Base-by-base conservation (phyloP, 2,113 vertebrate genomes). In the Phyllopteryx taeniolatus region DNA sequence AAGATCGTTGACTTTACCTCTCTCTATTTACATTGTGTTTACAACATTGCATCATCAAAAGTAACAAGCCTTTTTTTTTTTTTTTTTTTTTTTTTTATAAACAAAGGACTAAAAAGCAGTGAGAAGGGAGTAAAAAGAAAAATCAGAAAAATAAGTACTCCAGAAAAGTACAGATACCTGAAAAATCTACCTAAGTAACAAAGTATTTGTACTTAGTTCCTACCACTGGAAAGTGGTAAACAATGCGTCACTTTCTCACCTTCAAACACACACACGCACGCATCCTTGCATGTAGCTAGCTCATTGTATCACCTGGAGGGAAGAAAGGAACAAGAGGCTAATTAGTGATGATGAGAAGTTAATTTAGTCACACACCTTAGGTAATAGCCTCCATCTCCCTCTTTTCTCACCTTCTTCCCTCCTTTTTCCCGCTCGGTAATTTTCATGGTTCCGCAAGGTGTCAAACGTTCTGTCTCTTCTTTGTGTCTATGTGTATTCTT, bases 271-370 rank as follows among this genome's bases (percentile, higher is more conserved):
- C 13, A 75, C 19, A 72, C 65, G n/a, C 14, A 20, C 68, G 66
- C 20, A 44, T 13, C 8, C 56, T 14, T 43, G 10, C 31, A 66
- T 11, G n/a, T 46, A 49, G 33, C 77, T 78, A 85, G 65, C 77
- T 80, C 81, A 19, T 17, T 4, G 47, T 15, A 53, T 85, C 78
- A 91, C 88, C 86, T 88, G 81, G 44, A 85, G 86, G 82, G 73
- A 82, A 70, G 66, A 79, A 81, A 80, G 85, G 86, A 89, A 88
- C 87, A 85, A 84, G 84, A 78, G 87, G 86, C 79, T 92, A 91
- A 91, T 91, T 92, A 91, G 85, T 85, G 86, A 90, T 88, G 85
- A 90, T 86, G 86, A 91, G 86, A 91, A 90, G 86, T 85, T 91
- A 88, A 89, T 90, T 89, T 90, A 91, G 89, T 92, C 80, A 79